phyloP scores from a whole-genome alignment of 2,888 invertebrate species.

The Nephrotoma guestfalica region DNA sequence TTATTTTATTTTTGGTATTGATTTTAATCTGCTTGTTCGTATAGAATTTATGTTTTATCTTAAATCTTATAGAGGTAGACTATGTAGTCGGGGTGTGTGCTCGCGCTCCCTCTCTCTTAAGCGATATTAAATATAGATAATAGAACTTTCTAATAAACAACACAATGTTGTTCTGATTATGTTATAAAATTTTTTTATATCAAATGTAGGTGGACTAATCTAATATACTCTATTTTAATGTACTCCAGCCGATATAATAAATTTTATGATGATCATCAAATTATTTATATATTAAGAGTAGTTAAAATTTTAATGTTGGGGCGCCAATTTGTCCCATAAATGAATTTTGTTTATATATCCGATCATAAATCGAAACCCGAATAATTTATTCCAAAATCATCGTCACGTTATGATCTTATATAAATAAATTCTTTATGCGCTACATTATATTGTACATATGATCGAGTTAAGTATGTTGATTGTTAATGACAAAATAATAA shows the following conservation, averaged over 20 bases:
- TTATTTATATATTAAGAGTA: background rate
- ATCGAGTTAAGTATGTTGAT: background rate
- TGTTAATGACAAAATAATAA: background rate
- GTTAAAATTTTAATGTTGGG: background rate
- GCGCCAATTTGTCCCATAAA: background rate
- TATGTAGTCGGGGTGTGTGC: background rate
- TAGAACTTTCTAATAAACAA: background rate
- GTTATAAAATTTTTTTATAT: background rate
- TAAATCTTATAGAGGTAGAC: background rate
- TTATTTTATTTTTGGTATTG: background rate
- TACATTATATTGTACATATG: background rate
- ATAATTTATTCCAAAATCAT: background rate
- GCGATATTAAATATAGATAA: background rate
- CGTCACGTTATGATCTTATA: background rate
- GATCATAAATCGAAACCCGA: background rate
- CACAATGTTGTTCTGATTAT: background rate
- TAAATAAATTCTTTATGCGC: background rate
- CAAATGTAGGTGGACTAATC: background rate
- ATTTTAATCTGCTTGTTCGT: background rate
- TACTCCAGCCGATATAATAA: background rate
- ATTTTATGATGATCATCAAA: background rate
- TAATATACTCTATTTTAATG: background rate
- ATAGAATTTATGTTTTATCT: background rate
- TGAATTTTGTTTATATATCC: background rate
- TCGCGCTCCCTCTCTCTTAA: background rate